Base-by-base conservation (phyloP, 2,113 vertebrate species). In the Uria aalge region DNA sequence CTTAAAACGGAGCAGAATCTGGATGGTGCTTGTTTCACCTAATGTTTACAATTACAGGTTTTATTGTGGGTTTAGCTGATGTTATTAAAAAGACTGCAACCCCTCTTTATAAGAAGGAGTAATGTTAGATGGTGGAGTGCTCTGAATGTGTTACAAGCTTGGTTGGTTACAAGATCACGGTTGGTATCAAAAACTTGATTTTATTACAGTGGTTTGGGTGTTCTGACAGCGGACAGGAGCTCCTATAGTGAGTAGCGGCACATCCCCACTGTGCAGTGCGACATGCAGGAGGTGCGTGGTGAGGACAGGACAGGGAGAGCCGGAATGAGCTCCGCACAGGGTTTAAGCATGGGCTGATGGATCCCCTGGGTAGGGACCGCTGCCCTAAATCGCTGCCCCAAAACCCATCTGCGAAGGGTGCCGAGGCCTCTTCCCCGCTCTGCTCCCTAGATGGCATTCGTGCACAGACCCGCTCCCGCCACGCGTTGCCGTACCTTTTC, bases 401-500 rank as follows among this genome's bases (percentile, higher is more conserved):
- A 56, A 55, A 6, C 10, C 40, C 18, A 0, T 0, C 2, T 9
- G 26, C 2, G 1, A 57, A 12, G 26, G 24, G 16, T 15, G 34
- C 26, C 4, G 2, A 8, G 18, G 52, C 9, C 52, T 30, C 26
- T 40, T 53, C 20, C 59, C 63, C 0, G 0, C n/a, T 55, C 0
- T 1, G 63, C 85, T 92, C 79, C 85, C 90, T 74, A 71, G 64
- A 66, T 52, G 78, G 90, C 93, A 88, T 59, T 77, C 52, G 40
- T 9, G 52, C 50, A 57, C 52, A 79, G 66, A 66, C 15, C 48
- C 16, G 43, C 32, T 80, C 20, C 29, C 20, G 38, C 4, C 19
- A 71, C 12, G 32, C 56, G 45, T 48, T 34, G 23, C 64, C 63
- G 1, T 99, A 99, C 99, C 99, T 99, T 98, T 99, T 99, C 77